These are phyloP conservation scores for Vespertilio murinus DNA, from an alignment of 2,797 vertebrate genomes.

Conservation along the genomic window DNA sequence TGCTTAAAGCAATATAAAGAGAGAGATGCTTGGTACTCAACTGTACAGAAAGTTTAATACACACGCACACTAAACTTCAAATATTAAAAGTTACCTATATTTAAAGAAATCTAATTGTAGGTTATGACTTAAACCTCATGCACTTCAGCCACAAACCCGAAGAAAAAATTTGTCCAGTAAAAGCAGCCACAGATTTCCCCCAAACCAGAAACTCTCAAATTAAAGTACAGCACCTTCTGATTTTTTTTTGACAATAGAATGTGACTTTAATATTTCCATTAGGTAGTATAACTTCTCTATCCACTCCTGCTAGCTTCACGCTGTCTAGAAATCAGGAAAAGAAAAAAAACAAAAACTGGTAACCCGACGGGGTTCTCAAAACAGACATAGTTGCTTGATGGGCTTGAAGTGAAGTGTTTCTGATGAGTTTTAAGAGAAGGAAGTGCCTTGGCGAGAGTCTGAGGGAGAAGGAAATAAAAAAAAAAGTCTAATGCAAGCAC, in stretches of 20 bases:
- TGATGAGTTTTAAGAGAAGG: not conserved
- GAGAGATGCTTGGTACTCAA: constrained; percentile 23
- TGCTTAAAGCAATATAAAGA: constrained; percentile 23
- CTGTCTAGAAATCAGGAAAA: not conserved
- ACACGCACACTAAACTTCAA: not conserved
- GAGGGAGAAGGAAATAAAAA: constrained; percentile 26
- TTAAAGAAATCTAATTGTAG: constrained; percentile 51
- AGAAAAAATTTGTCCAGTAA: constrained; percentile 25
- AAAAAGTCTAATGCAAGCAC: constrained; percentile 8
- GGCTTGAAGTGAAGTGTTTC: not conserved
- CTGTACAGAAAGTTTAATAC: not conserved
- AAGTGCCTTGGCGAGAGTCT: constrained; percentile 3
- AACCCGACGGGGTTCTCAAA: not conserved
- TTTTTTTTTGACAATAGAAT: constrained; percentile 23
- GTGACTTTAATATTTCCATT: constrained; percentile 1
- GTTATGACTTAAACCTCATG: constrained; percentile 36
- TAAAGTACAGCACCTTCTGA: constrained; percentile 36
- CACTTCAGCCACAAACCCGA: constrained; percentile 43
- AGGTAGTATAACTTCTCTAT: constrained; percentile 4
- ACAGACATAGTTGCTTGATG: constrained; percentile 18
- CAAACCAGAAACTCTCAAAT: constrained; percentile 39
- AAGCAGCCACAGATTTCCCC: not conserved
- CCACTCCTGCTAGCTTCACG: not conserved
- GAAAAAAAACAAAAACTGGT: not conserved
- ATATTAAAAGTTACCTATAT: constrained; percentile 50